These are phyloP conservation scores for Cacatua alba DNA, from an alignment of 2,113 vertebrate species.

Conservation along the genomic window DNA sequence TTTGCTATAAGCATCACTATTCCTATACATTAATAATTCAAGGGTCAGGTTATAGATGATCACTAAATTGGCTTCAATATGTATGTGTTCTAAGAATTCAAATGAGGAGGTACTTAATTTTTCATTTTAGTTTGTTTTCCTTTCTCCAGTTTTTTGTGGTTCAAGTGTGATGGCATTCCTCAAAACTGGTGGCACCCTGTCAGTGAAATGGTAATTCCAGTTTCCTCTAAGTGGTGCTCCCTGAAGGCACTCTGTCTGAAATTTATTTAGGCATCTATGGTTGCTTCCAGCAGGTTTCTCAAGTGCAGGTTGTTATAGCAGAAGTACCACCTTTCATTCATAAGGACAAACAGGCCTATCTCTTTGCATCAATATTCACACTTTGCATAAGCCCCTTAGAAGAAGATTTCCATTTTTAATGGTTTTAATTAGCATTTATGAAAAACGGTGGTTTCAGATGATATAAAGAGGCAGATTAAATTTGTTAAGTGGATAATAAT, in stretches of 20 bases:
- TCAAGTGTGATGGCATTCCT: not conserved
- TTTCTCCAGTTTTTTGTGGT: not conserved
- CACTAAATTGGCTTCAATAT: not conserved
- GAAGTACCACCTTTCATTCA: slow-evolving; percentile 22
- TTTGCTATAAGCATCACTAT: not conserved
- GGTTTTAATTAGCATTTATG: slow-evolving; percentile 71
- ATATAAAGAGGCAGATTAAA: slow-evolving; percentile 73
- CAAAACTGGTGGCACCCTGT: not conserved
- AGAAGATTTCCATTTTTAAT: slow-evolving; percentile 71
- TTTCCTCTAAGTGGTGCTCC: not conserved
- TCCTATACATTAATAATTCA: not conserved
- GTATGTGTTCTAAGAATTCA: not conserved
- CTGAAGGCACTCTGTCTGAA: not conserved
- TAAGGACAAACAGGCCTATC: slow-evolving; percentile 50
- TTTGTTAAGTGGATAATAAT: slow-evolving; percentile 75
- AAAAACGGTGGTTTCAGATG: slow-evolving; percentile 66
- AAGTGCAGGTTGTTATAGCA: not conserved
- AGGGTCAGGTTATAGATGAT: not conserved
- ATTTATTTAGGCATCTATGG: not conserved
- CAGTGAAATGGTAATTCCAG: not conserved
- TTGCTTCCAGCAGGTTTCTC: not conserved
- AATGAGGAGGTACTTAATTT: not conserved
- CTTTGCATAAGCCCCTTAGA: slow-evolving; percentile 59
- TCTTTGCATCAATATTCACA: slow-evolving; percentile 63
- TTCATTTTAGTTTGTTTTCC: not conserved